Conservation (phyloP, 2,888 invertebrate genomes). For the Mythimna lalbum region DNA sequence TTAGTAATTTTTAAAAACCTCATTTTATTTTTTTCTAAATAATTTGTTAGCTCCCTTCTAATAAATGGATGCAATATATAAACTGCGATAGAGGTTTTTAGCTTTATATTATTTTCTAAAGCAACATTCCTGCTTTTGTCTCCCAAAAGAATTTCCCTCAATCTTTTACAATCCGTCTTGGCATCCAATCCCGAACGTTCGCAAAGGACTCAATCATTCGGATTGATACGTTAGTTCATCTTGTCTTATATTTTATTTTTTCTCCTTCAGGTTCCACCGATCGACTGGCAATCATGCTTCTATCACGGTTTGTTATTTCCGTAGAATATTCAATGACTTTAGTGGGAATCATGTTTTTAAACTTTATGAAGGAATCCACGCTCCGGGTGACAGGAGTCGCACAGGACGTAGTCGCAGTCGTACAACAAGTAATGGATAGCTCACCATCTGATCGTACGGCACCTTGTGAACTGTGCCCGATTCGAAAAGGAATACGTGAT, state of each 20-base stretch:
- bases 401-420: no score
- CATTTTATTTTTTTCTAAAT: no score
- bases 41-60: no score
- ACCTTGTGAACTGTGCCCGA: no score
- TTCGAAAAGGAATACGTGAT: no score
- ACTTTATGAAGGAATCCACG: neutral
- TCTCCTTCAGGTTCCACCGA: slow-evolving; percentile 26
- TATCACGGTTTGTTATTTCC: slow-evolving; percentile 39
- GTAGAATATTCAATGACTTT: slow-evolving; percentile 29
- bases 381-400: no score
- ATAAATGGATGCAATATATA: neutral
- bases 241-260: slow-evolving; percentile 56
- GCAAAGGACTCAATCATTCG: slow-evolving; percentile 56
- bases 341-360: neutral
- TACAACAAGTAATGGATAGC: no score
- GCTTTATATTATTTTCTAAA: slow-evolving; percentile 27
- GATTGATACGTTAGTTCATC: slow-evolving; percentile 52
- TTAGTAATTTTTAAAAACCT: no score
- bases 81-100: neutral
- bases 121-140: slow-evolving; percentile 7
- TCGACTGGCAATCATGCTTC: slow-evolving; percentile 47
- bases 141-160: slow-evolving; percentile 32
- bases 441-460: no score
- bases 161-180: slow-evolving; percentile 51
- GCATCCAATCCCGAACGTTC: slow-evolving; percentile 37